Percentiles rank a stretch among this genome's conserved stretches.
phyloP scores from a whole-genome alignment of 1,140 invertebrate genomes.

The Trichonephila clavata region DNA sequence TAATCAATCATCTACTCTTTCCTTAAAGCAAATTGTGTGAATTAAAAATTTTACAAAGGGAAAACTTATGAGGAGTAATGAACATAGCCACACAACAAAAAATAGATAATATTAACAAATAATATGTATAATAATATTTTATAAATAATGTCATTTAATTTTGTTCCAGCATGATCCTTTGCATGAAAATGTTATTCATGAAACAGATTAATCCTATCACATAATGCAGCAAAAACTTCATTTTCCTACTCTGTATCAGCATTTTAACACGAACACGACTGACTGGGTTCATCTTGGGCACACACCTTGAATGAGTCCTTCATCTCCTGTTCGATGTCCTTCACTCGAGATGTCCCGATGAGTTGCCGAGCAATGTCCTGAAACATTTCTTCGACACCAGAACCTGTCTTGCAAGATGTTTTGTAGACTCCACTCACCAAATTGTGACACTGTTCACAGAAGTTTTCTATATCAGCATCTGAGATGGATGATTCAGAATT shows the following conservation, averaged over 20 bases:
- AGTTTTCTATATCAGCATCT: constrained; percentile 93
- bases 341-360: constrained; percentile 61
- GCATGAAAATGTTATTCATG: not conserved
- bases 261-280: constrained; percentile 63
- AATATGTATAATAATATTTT: not conserved
- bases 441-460: constrained; percentile 96
- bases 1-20: no score
- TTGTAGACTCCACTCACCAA: constrained; percentile 93
- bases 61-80: no score
- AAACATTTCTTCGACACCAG: constrained; percentile 79
- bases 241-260: not conserved
- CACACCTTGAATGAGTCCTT: constrained; percentile 77
- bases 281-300: constrained; percentile 61
- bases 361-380: constrained; percentile 78
- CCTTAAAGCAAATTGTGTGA: no score
- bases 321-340: constrained; percentile 76
- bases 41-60: no score
- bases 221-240: not conserved
- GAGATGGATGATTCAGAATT: constrained; percentile 84
- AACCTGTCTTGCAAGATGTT: constrained; percentile 90
- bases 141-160: not conserved
- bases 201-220: not conserved
- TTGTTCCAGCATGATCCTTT: not conserved
- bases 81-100: no score
- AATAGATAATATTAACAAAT: no score